Evolutionary conservation across 1,140 invertebrate genomes (phyloP), one percentile per base, ranked within the genome.

Genomic region (Drosophila suzukii): DNA sequence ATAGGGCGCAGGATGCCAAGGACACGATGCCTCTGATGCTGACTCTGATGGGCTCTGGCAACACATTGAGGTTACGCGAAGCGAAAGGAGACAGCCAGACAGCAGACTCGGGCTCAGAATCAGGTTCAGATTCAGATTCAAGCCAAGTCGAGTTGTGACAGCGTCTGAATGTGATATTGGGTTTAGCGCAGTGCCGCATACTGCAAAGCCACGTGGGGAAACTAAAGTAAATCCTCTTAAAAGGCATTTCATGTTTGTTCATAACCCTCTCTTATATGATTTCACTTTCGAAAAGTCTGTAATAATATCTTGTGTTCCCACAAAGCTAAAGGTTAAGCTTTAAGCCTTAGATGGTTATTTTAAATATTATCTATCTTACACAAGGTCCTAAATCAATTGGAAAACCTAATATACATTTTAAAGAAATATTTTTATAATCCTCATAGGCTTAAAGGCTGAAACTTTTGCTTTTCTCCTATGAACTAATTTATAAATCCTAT

Each of bases 1-100:
- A 74, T 47, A 65, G 46, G 58, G 44, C 75, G 57, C 51, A 44
- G 50, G 78, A 44, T 82, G 79, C 75, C 78, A 88, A 88, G 82
- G 82, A 82, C 82, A 77, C 43, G 17, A 24, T 8, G n/a, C 41
- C 44, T 59, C 41, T 47, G 67, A 51, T 58, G 46, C 59, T 70
- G 65, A 59, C 49, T 73, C 57, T 66, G 80, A 84, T 83, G 80
- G 81, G 82, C 76, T 74, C 62, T 53, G 50, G 81, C 73, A 82
- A 68, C 83, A 82, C 79, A 88, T 88, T 86, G 83, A 76, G 82
- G 83, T 86, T 86, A 88, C 79, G 71, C 62, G 83, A 88, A 79
- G 70, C 83, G 83, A 88, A 62, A 61, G 73, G 44, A 79, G 62
- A 74, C 57, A 63, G 66, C 12, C 81, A 68, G 74, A 80, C 76